These are phyloP conservation scores for Karalla daura DNA, from an alignment of 2,797 vertebrate species.

Conservation along the genomic window DNA sequence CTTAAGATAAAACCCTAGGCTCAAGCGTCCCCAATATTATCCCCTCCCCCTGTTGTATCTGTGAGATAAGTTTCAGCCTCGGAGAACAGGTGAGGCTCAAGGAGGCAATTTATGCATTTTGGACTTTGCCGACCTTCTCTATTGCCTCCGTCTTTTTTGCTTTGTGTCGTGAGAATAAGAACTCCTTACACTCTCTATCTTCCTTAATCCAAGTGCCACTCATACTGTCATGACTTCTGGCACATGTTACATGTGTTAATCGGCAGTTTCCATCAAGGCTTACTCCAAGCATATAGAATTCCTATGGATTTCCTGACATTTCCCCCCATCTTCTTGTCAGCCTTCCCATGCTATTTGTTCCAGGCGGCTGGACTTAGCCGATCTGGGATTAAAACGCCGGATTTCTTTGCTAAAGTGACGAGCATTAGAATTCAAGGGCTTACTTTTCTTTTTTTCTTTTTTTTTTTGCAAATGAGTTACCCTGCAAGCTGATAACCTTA, in stretches of 20 bases:
- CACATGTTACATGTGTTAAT: conserved; percentile 44
- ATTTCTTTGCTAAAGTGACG: conserved; percentile 65
- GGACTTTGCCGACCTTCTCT: conserved; percentile 48
- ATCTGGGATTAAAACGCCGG: conserved; percentile 75
- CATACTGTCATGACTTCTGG: conserved; percentile 28
- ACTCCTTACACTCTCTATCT: conserved; percentile 33
- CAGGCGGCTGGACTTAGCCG: conserved; percentile 64
- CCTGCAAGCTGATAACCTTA: conserved; percentile 68
- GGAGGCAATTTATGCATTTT: conserved; percentile 46
- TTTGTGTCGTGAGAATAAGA: conserved; percentile 34
- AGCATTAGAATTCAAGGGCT: conserved; percentile 72
- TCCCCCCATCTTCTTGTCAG: conserved; percentile 66
- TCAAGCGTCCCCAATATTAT: conserved; percentile 75
- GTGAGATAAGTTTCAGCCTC: conserved; percentile 73
- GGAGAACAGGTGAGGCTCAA: conserved; percentile 70
- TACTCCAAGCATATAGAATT: conserved; percentile 57
- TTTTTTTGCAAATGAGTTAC: conserved; percentile 58
- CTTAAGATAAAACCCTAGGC: conserved; percentile 77
- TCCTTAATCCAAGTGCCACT: conserved; percentile 61
- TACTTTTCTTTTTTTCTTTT: conserved; percentile 47
- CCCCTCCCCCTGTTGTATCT: conserved; percentile 24
- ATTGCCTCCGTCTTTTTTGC: conserved; percentile 26
- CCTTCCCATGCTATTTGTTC: conserved; percentile 72
- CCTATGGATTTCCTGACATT: conserved; percentile 66
- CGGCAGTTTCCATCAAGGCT: conserved; percentile 51